These are phyloP conservation scores for Tretioscincus oriximinensis DNA, from an alignment of 2,113 vertebrate genomes.

Conservation along the genomic window DNA sequence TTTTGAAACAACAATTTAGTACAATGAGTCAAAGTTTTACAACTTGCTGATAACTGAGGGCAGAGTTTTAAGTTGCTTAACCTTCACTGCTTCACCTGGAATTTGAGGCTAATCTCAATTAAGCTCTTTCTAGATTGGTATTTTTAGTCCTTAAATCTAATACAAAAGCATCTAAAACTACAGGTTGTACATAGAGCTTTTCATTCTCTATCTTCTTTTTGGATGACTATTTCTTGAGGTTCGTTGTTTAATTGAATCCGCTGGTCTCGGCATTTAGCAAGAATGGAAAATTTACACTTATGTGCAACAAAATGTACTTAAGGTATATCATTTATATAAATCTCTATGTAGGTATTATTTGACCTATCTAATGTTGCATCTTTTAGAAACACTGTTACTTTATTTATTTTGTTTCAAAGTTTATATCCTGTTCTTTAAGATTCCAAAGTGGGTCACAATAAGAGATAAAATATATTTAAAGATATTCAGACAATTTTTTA, in stretches of 20 bases:
- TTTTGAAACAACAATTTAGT: background rate
- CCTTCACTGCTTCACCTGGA: constrained; percentile 28
- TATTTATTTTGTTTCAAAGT: constrained; percentile 26
- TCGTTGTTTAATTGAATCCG: background rate
- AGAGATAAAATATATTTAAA: too few relatives aligned
- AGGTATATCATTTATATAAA: background rate
- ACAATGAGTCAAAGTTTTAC: accelerated
- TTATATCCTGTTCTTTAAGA: too few relatives aligned
- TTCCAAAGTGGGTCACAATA: too few relatives aligned
- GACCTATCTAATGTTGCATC: constrained; percentile 22
- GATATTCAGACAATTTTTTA: too few relatives aligned
- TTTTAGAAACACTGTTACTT: constrained; percentile 44
- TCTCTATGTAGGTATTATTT: background rate
- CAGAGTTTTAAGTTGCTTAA: constrained; percentile 18
- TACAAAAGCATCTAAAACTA: constrained; percentile 15
- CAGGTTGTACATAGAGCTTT: background rate
- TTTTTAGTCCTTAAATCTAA: constrained; percentile 30
- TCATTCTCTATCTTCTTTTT: background rate
- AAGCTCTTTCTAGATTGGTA: constrained; percentile 37
- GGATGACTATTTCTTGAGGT: constrained; percentile 2
- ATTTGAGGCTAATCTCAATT: constrained; percentile 31
- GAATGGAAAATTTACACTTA: background rate
- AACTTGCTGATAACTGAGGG: constrained; percentile 8
- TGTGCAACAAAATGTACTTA: constrained; percentile 1
- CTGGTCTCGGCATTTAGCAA: background rate